Evolutionary conservation across 2,888 invertebrate species (phyloP), one percentile per base, ranked within the genome.

Genomic region (Coenonympha arcania): DNA sequence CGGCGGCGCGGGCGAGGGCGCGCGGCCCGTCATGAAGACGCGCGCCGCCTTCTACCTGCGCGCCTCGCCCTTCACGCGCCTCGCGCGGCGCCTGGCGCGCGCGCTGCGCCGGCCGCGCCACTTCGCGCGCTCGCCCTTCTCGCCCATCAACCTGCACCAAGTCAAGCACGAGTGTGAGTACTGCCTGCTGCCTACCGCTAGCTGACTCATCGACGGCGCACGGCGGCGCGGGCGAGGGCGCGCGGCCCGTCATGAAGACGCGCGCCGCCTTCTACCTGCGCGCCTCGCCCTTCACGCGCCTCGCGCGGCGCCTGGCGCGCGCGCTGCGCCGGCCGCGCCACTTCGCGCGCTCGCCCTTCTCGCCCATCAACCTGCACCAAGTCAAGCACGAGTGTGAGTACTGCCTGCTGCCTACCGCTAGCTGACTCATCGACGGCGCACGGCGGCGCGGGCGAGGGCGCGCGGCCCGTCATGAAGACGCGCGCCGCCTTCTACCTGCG

Each of bases 1-100:
- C 84, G 95, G 95, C 52, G 84, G 64, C 87, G 94, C 49, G 67
- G 69, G 95, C 70, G 84, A 76, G 69, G 84, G 84, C 73, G 83
- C 96, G 52, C 90, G 96, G 49, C 97, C 98, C 45, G 95, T 98
- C 37, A 96, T 97, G 96, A 98, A 98, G 88, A 98, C 98, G 46
- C 91, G 98, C 69, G 96, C 97, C 61, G 97, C 98, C 54, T 98
- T 98, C 88, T 97, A 96, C 88, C 89, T 98, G 71, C 93, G 94
- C 77, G 96, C 95, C 48, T 96, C 96, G 68, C 92, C 95, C 52
- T 89, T 95, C 73, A 96, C 97, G 54, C 90, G 95, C 64, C 91
- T 96, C 57, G 96, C 97, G 48, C 90, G 98, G 55, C 89, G 95
- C 57, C 88, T 97, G 58, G 95, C 96, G 77, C 90, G 93, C 62